These are phyloP conservation scores for Chrysolina americana DNA, from an alignment of 2,888 invertebrate species.

Conservation along the genomic window DNA sequence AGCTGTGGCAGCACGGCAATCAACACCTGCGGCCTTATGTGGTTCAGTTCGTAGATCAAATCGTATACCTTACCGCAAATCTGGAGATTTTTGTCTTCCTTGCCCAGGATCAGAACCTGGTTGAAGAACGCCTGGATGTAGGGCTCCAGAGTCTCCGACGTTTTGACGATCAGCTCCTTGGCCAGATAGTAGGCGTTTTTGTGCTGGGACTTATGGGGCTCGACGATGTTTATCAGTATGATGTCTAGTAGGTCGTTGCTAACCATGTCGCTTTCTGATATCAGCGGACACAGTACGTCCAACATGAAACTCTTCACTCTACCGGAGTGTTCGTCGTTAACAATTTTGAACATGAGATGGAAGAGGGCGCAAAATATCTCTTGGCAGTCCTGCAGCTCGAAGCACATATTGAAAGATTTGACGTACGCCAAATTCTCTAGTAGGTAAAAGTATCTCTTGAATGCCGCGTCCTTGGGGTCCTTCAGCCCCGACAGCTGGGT, in stretches of 20 bases:
- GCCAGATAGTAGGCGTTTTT: slow-evolving; percentile 93
- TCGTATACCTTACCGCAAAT: slow-evolving; percentile 93
- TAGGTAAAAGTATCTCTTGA: slow-evolving; percentile 97
- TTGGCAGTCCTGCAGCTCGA: slow-evolving; percentile 97
- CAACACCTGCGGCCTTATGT: slow-evolving; percentile 90
- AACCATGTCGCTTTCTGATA: slow-evolving; percentile 95
- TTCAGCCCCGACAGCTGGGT: slow-evolving; percentile 93
- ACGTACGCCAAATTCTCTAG: slow-evolving; percentile 97
- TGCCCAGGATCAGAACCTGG: slow-evolving; percentile 91
- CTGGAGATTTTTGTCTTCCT: slow-evolving; percentile 85
- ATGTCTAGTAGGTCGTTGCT: slow-evolving; percentile 95
- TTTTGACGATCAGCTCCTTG: slow-evolving; percentile 92
- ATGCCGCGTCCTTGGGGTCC: slow-evolving; percentile 97
- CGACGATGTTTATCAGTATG: slow-evolving; percentile 93
- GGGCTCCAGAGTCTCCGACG: slow-evolving; percentile 92
- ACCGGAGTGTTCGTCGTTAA: slow-evolving; percentile 96
- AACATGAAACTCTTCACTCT: slow-evolving; percentile 98
- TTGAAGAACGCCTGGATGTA: slow-evolving; percentile 99
- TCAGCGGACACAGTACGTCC: slow-evolving; percentile 94
- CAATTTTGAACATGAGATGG: slow-evolving; percentile 94
- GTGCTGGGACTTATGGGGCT: slow-evolving; percentile 91
- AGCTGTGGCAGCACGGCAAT: slow-evolving; percentile 92
- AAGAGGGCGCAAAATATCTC: slow-evolving; percentile 96
- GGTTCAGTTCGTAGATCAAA: slow-evolving; percentile 95
- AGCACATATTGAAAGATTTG: slow-evolving; percentile 99